These are phyloP conservation scores for Drosophila parthenogenetica DNA, from an alignment of 2,888 invertebrate species.

Conservation along the genomic window DNA sequence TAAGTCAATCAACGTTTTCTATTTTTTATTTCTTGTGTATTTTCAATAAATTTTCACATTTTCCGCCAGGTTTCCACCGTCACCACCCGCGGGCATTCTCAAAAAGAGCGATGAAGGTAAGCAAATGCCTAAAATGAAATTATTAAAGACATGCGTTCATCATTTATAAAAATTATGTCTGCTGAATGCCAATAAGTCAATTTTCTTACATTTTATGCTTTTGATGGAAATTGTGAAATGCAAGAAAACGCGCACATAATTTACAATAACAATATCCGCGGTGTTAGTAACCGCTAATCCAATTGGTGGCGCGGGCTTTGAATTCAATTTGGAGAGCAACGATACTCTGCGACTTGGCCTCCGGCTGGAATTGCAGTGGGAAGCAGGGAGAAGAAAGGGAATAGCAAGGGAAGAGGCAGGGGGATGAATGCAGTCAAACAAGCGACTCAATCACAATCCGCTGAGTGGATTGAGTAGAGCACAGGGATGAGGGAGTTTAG, in stretches of 20 bases:
- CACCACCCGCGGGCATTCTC: slow-evolving; percentile 83
- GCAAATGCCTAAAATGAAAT: slow-evolving; percentile 58
- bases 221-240: slow-evolving; percentile 50
- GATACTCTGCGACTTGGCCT: slow-evolving; percentile 53
- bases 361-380: slow-evolving; percentile 25
- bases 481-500: slow-evolving; percentile 16
- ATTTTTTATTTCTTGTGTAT: slow-evolving; percentile 5
- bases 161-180: slow-evolving; percentile 80
- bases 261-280: slow-evolving; percentile 79
- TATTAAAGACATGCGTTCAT: slow-evolving; percentile 66
- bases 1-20: slow-evolving; percentile 67
- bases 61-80: slow-evolving; percentile 81
- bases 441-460: slow-evolving; percentile 72
- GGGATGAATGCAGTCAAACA: slow-evolving; percentile 61
- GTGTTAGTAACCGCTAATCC: slow-evolving; percentile 82
- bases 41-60: slow-evolving; percentile 54
- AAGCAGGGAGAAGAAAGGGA: neutral
- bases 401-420: neutral
- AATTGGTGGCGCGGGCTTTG: slow-evolving; percentile 76
- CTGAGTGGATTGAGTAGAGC: slow-evolving; percentile 53
- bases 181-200: slow-evolving; percentile 75
- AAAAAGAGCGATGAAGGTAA: slow-evolving; percentile 85
- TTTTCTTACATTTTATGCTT: slow-evolving; percentile 46
- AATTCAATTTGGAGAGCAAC: slow-evolving; percentile 71
- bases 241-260: slow-evolving; percentile 77